phyloP scores from a whole-genome alignment of 2,888 invertebrate genomes.

The Melinaea marsaeus region DNA sequence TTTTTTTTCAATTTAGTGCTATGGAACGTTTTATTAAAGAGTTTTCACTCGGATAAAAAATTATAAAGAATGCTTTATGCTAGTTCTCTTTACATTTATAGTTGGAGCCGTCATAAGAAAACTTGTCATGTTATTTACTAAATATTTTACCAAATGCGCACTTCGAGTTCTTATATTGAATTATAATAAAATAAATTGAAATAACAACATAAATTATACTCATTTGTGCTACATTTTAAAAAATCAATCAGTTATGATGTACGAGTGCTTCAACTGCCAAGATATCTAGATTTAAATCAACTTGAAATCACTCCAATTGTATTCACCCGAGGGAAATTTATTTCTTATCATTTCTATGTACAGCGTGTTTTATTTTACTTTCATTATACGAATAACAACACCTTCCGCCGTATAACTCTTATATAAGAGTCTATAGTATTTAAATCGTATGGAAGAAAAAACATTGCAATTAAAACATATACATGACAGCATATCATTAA shows the following conservation, averaged over 20 bases:
- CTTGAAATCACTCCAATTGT: constrained; percentile 26
- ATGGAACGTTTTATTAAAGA: constrained; percentile 27
- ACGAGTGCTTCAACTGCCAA: constrained; percentile 23
- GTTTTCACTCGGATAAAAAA: constrained; percentile 12
- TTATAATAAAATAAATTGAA: too few species aligned
- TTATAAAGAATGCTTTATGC: constrained; percentile 6
- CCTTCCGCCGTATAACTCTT: background rate
- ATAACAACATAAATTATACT: too few species aligned
- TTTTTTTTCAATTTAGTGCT: constrained; percentile 29
- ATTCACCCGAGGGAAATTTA: constrained; percentile 14
- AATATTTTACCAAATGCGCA: background rate
- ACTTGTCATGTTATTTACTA: constrained; percentile 1
- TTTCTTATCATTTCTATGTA: constrained; percentile 5
- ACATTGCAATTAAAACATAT: constrained; percentile 2
- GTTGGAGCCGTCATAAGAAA: background rate
- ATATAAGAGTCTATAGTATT: too few species aligned
- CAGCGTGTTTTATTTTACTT: background rate
- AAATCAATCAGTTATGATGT: constrained; percentile 22
- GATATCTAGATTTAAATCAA: constrained; percentile 23
- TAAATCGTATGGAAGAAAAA: background rate
- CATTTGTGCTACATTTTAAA: constrained; percentile 3
- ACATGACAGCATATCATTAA: constrained; percentile 30
- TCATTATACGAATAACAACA: background rate
- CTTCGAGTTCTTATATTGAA: too few species aligned
- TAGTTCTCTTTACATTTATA: background rate